Evolutionary conservation across 2,888 invertebrate genomes (phyloP), one percentile per base, ranked within the genome.

Genomic region (Bombylius major): DNA sequence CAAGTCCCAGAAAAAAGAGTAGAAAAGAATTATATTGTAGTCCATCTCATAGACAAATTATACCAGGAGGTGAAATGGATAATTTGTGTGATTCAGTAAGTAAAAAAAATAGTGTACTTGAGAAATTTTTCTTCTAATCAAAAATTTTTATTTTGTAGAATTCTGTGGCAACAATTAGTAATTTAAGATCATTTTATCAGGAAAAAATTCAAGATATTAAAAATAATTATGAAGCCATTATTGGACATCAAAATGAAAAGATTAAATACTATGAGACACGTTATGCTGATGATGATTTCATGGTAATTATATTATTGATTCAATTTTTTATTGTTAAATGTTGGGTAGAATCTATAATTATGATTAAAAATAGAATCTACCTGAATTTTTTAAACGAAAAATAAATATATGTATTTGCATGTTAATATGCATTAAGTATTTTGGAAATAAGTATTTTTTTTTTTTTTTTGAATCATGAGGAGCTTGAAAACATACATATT

Each of bases 21-120:
- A 66, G 69, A 34, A 70, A 71, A n/a, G 70, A 70, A 42, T 58
- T 75, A 0, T 58, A 73, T 48, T 64, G 70, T 3, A 72, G 72
- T 62, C 74, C 73, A 6, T 71, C 71, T 46, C 71, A 74, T 62
- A 63, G 73, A 3, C 72, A 74, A 60, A 67, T 74, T 59, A 74
- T 73, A n/a, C 74, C 73, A 4, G 63, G 64, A 14, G 65, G 65
- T 5, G 71, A 69, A 53, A 56, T 62, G 0, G 52, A 59, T n/a
- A 59, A 56, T 11, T 65, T 63, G 3, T 61, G 61, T 12, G 54
- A 31, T 6, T 63, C 65, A 46, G 62, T 60, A 13, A 57, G 56
- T 33, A 36, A 36, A 36, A 36, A 36, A 36, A 36, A 36, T 8
- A 36, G 4, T 8, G 9, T 36, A 42, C 7, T 42, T 11, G 36